These are phyloP conservation scores for Marcusenius ussheri DNA, from an alignment of 2,113 vertebrate genomes.

Conservation along the genomic window DNA sequence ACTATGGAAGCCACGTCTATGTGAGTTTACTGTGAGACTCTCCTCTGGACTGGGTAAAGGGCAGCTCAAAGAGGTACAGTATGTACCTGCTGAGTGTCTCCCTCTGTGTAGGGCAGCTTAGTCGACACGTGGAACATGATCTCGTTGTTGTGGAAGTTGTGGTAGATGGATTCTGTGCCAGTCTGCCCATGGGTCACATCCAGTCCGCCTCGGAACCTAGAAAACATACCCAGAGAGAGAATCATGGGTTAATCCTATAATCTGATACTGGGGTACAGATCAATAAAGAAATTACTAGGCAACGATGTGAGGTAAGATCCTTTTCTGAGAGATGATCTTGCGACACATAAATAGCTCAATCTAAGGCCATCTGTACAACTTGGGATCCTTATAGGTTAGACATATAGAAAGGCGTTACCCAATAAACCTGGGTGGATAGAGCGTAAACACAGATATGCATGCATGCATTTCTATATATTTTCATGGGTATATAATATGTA, in stretches of 20 bases:
- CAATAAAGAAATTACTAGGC: not conserved
- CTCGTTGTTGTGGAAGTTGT: constrained; percentile 83
- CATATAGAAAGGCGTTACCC: not conserved
- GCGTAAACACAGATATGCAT: not conserved
- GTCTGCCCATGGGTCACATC: constrained; percentile 94
- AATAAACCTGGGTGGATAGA: not conserved
- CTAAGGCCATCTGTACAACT: not conserved
- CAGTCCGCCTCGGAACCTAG: constrained; percentile 86
- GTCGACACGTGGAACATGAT: constrained; percentile 97
- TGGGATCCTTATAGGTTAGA: not conserved
- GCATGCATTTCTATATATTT: not conserved
- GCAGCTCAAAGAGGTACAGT: not conserved
- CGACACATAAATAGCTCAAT: not conserved
- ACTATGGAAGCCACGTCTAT: not conserved
- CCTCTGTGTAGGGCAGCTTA: constrained; percentile 90
- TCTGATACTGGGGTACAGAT: not conserved
- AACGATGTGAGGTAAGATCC: not conserved
- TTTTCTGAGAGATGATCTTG: not conserved
- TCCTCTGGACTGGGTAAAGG: not conserved
- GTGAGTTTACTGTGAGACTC: not conserved
- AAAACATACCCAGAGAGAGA: not conserved
- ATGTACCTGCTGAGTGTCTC: constrained; percentile 85
- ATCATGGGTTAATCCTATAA: not conserved
- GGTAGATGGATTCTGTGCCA: constrained; percentile 81
- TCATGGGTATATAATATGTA: not conserved